Base-by-base conservation (phyloP, 2,113 vertebrate genomes). In the Ursus arctos region DNA sequence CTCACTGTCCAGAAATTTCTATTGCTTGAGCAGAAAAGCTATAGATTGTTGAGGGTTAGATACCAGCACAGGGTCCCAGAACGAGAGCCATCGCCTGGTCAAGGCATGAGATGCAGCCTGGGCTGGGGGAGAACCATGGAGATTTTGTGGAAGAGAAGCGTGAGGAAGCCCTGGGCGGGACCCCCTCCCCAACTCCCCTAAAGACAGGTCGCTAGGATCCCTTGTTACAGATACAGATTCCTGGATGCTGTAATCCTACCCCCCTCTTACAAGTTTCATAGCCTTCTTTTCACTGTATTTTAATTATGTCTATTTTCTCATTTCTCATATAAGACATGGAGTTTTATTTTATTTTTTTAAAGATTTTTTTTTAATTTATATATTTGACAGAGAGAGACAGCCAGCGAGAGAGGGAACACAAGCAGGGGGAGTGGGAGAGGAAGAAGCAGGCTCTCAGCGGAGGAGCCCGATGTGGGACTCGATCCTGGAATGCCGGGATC, bases 91-190 rank as follows among this genome's bases (percentile, higher is more conserved):
- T n/a, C 53, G 19, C 55, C 16, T 16, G 81, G 61, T 57, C 67
- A 51, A 24, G 11, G 36, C 2, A 1, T 16, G 49, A 6, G 51
- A 5, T 2, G 1, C 43, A 18, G 11, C 12, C 14, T 13, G 18
- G 51, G 43, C 15, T 21, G 26, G 43, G 22, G 26, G 16, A 69
- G 22, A 65, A n/a, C 26, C 14, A 0, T 4, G 18, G 55, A 31
- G 36, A 47, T 26, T 61, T 7, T 28, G 21, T 47, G 24, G 21
- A 53, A 12, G 36, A 87, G 24, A 21, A 82, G 9, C 0, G 15
- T 9, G 21, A 72, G 40, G 49, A 77, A 74, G n/a, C 33, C 43
- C 33, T 74, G 11, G 47, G 9, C 1, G 0, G 31, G 88, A 82
- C 15, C 63, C 31, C 63, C 36, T 36, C 18, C 22, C 51, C 83